phyloP scores from a whole-genome alignment of 2,797 vertebrate species.

The Catharus ustulatus region DNA sequence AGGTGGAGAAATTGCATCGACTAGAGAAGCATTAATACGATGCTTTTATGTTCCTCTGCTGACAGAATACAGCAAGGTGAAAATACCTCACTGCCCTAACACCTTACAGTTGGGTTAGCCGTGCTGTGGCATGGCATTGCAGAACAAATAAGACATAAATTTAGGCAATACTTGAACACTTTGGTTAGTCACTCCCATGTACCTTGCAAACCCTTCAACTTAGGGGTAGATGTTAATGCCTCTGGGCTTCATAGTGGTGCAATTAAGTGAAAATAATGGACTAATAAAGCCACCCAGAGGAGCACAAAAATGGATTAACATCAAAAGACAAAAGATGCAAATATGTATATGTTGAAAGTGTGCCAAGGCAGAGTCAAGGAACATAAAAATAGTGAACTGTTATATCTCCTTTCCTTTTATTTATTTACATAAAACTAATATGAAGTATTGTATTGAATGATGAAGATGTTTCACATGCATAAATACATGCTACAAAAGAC shows the following conservation, averaged over 20 bases:
- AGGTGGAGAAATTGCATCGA: neutral
- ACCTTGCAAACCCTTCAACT: neutral
- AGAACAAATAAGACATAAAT: neutral
- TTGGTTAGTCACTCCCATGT: neutral
- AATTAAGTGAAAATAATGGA: constrained; percentile 42
- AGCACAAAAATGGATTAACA: neutral
- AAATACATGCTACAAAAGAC: neutral
- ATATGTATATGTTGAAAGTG: neutral
- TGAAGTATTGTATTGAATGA: neutral
- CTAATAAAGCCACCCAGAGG: neutral
- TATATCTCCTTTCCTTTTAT: neutral
- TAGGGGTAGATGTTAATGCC: constrained; percentile 26
- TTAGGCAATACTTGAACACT: neutral
- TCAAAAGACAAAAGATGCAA: neutral
- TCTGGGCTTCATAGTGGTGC: neutral
- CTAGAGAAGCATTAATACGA: neutral
- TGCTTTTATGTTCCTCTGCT: constrained; percentile 44
- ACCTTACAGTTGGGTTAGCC: neutral
- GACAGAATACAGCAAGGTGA: neutral
- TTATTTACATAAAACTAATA: neutral
- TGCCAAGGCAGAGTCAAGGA: neutral
- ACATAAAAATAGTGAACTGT: neutral
- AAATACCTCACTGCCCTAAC: constrained; percentile 1
- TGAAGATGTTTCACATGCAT: neutral
- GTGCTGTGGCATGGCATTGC: neutral